Base-by-base conservation (phyloP, 2,888 invertebrate genomes). In the Danaus chrysippus region DNA sequence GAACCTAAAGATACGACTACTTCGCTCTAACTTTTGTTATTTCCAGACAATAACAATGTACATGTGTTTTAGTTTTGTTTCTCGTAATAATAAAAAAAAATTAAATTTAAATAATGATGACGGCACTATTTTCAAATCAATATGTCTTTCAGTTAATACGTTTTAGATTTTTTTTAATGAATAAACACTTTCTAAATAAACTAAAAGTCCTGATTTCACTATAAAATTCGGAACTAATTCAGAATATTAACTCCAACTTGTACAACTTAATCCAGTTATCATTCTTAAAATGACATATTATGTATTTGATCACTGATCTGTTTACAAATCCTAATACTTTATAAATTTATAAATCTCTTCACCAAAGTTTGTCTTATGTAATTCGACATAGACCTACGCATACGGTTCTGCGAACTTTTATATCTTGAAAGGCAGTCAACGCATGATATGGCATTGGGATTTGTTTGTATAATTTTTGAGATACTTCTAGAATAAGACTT, bases 371-470 rank as follows among this genome's bases (percentile, higher is more conserved):
- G 42, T 61, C 42, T 41, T 55, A 52, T 54, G 64, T 63, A 68
- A 67, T 68, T 71, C 70, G 66, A 65, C 68, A 68, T 62, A 61
- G 63, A 68, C 65, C 62, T 65, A 64, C 62, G 60, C 61, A 61
- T 62, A 66, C 62, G 66, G 23, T 59, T 62, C 46, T 17, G 57
- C 61, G 54, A 66, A 64, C 61, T 67, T 65, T 53, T 55, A 58
- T 62, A 56, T 66, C 67, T 64, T 62, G 67, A 69, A 70, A 68
- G 70, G 71, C 70, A 69, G 66, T 62, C 67, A 70, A 71, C 74
- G 70, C 70, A 67, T 66, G 67, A 68, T 76, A 75, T 75, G 74
- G 71, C 73, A 72, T 74, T 71, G 64, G 69, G 72, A 71, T 71
- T 73, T 69, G 69, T 68, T 69, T 71, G 72, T 66, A 70, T 72